Base-by-base conservation (phyloP, 2,888 invertebrate species). In the Cancer borealis region DNA sequence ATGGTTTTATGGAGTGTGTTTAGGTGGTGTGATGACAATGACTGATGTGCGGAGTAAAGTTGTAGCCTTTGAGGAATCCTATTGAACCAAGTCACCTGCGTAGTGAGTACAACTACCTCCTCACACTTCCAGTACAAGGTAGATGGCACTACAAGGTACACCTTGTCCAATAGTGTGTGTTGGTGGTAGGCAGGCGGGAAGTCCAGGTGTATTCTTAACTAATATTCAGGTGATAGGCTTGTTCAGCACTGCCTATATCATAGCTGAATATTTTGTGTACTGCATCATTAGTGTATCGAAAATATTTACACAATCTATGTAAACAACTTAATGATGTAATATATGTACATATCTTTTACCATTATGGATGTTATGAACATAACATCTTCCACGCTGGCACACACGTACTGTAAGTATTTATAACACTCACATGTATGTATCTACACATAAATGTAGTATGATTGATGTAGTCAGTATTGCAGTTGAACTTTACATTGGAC, bases 1-100 rank as follows among this genome's bases (percentile, higher is more conserved):
- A 47, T 47, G 46, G 54, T 73, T 89, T 30, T 73, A 21, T 93
- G 21, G 46, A 10, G 73, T 91, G 66, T 66, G 91, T 91, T 91
- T 45, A 91, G 39, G 84, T 84, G 84, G 46, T 66, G 54, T 91
- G 47, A 10, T 73, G 79, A 47, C 47, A 21, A 3, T 91, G 91
- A 79, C 3, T 39, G 14, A 46, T 91, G 91, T 79, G 26, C 14
- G 14, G 49, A 26, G n/a, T 10, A 30, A 17, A 39, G 30, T 12
- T 30, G 14, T 39, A 14, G 10, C 26, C 73, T 17, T 39, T 30
- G 39, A 84, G 39, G 84, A 30, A 30, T 39, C 84, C 6, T 84
- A 84, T 0, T 30, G 66, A 84, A 14, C 39, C 39, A 84, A 30
- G 84, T 12, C 39, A 84, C 39, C 3, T 84, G 84, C 84, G 39